Evolutionary conservation across 2,797 vertebrate genomes (phyloP).

Genomic region (Cuniculus paca): DNA sequence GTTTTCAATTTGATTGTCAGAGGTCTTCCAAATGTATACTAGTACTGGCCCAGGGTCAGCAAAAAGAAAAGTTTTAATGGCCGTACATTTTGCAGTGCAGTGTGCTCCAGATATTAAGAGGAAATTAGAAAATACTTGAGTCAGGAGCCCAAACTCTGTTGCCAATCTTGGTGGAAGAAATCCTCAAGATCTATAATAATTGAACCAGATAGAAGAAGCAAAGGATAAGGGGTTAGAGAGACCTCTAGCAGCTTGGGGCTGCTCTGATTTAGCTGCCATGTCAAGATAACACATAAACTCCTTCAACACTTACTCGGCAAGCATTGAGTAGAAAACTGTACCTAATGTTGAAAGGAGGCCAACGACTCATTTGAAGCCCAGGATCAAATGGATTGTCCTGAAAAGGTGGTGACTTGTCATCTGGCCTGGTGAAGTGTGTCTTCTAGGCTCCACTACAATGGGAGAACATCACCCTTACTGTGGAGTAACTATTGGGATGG

Average conservation of each 20-base stretch:
- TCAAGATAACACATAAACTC: neutral
- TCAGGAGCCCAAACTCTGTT: neutral
- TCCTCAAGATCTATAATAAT: neutral
- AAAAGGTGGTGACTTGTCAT: neutral
- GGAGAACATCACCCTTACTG: neutral
- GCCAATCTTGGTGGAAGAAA: neutral
- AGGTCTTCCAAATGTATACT: neutral
- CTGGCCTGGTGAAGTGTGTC: neutral
- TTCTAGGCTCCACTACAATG: neutral
- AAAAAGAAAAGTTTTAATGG: neutral
- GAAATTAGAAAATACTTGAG: neutral
- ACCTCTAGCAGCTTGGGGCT: neutral
- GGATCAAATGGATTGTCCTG: neutral
- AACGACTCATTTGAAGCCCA: neutral
- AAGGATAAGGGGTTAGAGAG: neutral
- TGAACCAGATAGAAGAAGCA: neutral
- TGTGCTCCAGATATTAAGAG: neutral
- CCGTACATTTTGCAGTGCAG: neutral
- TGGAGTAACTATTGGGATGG: neutral
- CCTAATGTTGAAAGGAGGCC: neutral
- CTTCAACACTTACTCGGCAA: neutral
- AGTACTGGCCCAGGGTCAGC: neutral
- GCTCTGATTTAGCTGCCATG: neutral
- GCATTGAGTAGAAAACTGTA: neutral
- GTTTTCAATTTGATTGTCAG: neutral